A percentile compares a stretch with the other conserved stretches of the same genome.
phyloP scores from a whole-genome alignment of 2,113 vertebrate species.

The Apteryx mantelli region DNA sequence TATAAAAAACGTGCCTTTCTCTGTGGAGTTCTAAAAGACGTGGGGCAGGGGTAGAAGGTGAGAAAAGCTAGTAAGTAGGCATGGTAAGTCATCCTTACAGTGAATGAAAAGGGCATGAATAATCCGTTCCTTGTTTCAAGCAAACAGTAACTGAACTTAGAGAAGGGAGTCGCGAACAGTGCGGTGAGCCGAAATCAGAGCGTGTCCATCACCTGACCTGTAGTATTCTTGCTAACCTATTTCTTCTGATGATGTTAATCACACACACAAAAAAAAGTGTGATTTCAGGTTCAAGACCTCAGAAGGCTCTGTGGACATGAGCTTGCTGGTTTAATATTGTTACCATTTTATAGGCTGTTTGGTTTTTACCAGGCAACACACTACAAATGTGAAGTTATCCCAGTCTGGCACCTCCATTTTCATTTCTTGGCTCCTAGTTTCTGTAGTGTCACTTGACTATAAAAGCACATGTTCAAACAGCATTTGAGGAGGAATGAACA shows the following conservation, averaged over 20 bases:
- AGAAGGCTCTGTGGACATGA: not conserved
- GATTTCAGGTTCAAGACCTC: not conserved
- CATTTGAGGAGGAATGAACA: not conserved
- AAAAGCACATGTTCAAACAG: not conserved
- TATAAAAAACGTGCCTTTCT: not conserved
- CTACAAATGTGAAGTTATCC: not conserved
- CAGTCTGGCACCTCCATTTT: not conserved
- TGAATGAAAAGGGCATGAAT: accelerated
- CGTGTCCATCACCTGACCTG: not conserved
- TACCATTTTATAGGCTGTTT: not conserved
- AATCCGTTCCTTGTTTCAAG: not conserved
- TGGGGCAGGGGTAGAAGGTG: not conserved
- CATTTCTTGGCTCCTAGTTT: not conserved
- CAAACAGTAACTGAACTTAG: not conserved
- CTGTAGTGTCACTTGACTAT: not conserved
- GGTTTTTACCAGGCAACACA: not conserved
- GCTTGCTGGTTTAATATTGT: not conserved
- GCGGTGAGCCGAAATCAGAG: not conserved
- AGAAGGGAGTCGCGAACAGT: not conserved
- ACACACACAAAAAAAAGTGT: not conserved
- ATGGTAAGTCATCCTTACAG: not conserved
- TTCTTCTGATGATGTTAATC: not conserved
- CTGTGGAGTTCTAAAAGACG: not conserved
- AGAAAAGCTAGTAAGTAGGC: not conserved
- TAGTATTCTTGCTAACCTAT: not conserved